These are phyloP conservation scores for Nilaparvata lugens DNA, from an alignment of 1,140 invertebrate species.

Conservation along the genomic window DNA sequence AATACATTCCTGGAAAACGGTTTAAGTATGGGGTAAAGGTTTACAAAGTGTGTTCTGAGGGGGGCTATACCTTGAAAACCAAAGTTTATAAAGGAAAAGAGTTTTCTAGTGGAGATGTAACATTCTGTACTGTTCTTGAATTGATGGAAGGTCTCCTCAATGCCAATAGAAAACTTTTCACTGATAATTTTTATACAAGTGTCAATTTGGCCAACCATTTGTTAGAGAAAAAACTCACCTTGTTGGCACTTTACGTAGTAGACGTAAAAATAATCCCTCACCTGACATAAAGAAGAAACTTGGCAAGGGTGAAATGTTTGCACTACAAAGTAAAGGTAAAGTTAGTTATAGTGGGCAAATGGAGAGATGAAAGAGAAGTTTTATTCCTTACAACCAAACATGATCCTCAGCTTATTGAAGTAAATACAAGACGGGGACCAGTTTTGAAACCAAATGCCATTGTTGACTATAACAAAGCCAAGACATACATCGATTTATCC, in stretches of 20 bases:
- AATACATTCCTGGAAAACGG: slow-evolving; percentile 30
- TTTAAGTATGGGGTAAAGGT: slow-evolving; percentile 30
- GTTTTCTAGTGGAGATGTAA: slow-evolving; percentile 9
- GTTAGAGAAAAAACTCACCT: too few species aligned
- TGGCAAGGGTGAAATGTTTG: not conserved
- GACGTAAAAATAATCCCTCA: not conserved
- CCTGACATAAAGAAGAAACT: not conserved
- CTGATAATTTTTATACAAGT: slow-evolving; percentile 26
- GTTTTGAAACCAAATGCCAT: not conserved
- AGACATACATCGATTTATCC: not conserved
- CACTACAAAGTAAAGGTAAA: not conserved
- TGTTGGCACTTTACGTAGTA: slow-evolving; percentile 19
- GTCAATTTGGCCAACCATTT: slow-evolving; percentile 19
- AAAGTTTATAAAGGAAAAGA: slow-evolving; percentile 28
- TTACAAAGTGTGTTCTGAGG: slow-evolving; percentile 25
- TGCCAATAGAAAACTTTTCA: slow-evolving; percentile 23
- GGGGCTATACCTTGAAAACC: slow-evolving; percentile 26
- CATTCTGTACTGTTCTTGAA: slow-evolving; percentile 19
- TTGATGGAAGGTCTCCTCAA: slow-evolving; percentile 22
- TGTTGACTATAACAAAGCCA: not conserved
- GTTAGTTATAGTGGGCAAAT: not conserved
- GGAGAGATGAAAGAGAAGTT: not conserved
- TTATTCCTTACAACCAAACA: not conserved
- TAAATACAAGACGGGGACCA: not conserved
- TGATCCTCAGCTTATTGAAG: not conserved